Evolutionary conservation across 2,113 vertebrate genomes (phyloP), one percentile per base, ranked within the genome.

Genomic region (Anthoscopus minutus): DNA sequence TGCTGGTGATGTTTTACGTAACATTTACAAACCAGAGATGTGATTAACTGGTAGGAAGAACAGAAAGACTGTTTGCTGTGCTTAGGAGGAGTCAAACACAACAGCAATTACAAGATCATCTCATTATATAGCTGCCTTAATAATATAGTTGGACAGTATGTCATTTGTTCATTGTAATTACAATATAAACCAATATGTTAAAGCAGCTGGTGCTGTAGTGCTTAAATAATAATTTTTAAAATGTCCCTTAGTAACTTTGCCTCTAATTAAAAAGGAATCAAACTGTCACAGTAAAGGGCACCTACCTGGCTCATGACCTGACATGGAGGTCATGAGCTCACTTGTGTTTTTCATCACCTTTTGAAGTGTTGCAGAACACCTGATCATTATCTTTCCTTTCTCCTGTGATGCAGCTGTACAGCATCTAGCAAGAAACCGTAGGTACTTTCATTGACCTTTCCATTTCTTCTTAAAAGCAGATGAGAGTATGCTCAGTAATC

Each of bases 251-350:
- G 30, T 70, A 70, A 37, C 24, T 50, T 81, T 33, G 15, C 30
- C 27, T 53, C n/a, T 33, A 78, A 79, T 64, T 57, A 81, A 37
- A 51, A 40, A 57, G 42, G 5, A 74, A 50, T 79, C 33, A 51
- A 37, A 17, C 69, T 82, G 61, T 85, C 72, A 66, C 50, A 62
- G 45, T 37, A 1, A 74, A 42, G 74, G 48, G 33, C 15, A 72
- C 53, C 40, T 90, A 56, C 27, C 57, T 19, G 65, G 19, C 35
- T n/a, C n/a, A n/a, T n/a, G n/a, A n/a, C n/a, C n/a, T n/a, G n/a
- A 44, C 13, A 4, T 28, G 15, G 31, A 69, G 31, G 23, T 35
- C 0, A 2, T 47, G 53, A 0, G 0, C 8, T 62, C 24, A 56
- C n/a, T 58, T 60, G 40, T 60, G 57, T 27, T 79, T 92, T 71